Percentiles rank a stretch among this genome's conserved stretches.
Evolutionary conservation across 2,888 invertebrate genomes (phyloP).

Genomic region (Podotricha telesiphe): DNA sequence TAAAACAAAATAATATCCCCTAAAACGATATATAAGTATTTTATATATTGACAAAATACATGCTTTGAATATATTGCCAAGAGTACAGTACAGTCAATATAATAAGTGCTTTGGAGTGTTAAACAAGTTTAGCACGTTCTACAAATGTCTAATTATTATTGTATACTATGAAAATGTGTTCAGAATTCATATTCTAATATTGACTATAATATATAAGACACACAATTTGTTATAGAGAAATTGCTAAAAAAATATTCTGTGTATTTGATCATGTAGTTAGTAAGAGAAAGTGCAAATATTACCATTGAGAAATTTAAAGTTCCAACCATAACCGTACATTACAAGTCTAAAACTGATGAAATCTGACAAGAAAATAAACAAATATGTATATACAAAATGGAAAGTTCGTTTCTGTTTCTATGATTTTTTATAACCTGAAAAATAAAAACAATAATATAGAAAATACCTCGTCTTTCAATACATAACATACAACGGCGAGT

Average conservation of each 20-base stretch:
- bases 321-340: not conserved
- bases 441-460: not conserved
- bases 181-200: not conserved
- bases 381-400: not conserved
- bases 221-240: slow-evolving; percentile 6
- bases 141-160: not conserved
- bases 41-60: no score
- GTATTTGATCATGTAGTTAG: slow-evolving; percentile 2
- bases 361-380: not conserved
- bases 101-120: not conserved
- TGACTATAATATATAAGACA: slow-evolving; percentile 8
- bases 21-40: not conserved
- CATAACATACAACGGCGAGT: not conserved
- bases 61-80: not conserved
- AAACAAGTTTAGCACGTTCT: slow-evolving; percentile 21
- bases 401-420: no score
- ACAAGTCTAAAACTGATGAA: not conserved
- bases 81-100: not conserved
- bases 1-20: not conserved
- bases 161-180: not conserved
- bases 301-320: not conserved
- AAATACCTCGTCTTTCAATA: not conserved
- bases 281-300: slow-evolving; percentile 3
- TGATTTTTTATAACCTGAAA: not conserved
- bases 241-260: not conserved